These are phyloP conservation scores for Phyllostomus hastatus DNA, from an alignment of 2,113 vertebrate genomes.

Conservation along the genomic window DNA sequence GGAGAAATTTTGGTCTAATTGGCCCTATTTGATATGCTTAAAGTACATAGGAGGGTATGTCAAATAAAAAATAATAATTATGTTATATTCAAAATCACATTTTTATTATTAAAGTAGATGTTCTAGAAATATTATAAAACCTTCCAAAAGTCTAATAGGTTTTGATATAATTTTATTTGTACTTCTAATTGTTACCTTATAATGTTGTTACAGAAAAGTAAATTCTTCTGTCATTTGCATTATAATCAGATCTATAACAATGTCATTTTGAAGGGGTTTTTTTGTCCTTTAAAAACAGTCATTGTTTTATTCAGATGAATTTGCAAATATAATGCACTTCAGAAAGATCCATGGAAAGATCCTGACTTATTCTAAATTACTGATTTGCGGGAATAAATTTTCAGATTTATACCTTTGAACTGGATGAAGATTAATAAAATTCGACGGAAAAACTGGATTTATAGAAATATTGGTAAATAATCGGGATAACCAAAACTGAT, in stretches of 20 bases:
- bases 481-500: not conserved
- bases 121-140: not conserved
- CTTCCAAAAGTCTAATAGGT: not conserved
- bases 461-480: not conserved
- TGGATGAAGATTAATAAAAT: not conserved
- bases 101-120: not conserved
- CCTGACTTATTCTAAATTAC: too few species aligned
- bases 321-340: not conserved
- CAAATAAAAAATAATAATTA: not conserved
- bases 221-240: not conserved
- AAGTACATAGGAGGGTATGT: not conserved
- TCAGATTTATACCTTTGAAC: not conserved
- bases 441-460: not conserved
- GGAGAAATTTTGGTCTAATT: not conserved
- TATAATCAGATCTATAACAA: not conserved
- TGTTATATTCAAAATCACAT: not conserved
- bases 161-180: not conserved
- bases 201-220: not conserved
- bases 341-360: not conserved
- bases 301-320: not conserved
- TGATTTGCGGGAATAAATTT: too few species aligned
- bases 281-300: not conserved
- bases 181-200: not conserved
- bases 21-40: not conserved
- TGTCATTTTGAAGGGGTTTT: not conserved